Percentiles rank a stretch among this genome's conserved stretches.
phyloP scores from a whole-genome alignment of 1,140 invertebrate genomes.

The Drosophila murphyi region DNA sequence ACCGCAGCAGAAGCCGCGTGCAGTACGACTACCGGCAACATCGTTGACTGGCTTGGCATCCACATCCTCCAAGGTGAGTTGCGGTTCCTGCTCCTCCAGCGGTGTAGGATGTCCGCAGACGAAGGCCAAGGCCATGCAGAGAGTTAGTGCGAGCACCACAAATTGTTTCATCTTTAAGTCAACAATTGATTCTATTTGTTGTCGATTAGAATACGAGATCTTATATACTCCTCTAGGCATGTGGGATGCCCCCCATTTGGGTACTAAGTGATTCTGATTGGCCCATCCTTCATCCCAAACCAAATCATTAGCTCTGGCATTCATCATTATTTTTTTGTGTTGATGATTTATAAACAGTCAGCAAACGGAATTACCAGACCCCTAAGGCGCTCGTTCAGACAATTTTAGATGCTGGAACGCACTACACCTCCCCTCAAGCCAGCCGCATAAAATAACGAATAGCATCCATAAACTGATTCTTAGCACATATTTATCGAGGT shows the following conservation, averaged over 20 bases:
- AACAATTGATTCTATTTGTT: constrained; percentile 44
- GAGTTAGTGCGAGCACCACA: constrained; percentile 34
- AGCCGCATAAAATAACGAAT: background rate
- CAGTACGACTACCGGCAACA: constrained; percentile 26
- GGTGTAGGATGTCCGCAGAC: constrained; percentile 38
- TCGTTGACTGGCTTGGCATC: constrained; percentile 49
- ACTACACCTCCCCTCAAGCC: background rate
- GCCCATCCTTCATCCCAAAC: constrained; percentile 36
- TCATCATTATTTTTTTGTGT: constrained; percentile 43
- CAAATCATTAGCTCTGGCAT: constrained; percentile 55
- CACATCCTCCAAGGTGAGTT: constrained; percentile 49
- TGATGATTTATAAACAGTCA: constrained; percentile 48
- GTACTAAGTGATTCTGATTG: constrained; percentile 16
- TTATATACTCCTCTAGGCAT: constrained; percentile 50
- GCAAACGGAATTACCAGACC: constrained; percentile 48
- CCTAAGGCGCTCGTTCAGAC: constrained; percentile 14
- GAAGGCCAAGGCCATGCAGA: constrained; percentile 24
- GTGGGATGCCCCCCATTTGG: constrained; percentile 41
- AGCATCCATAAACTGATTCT: constrained; percentile 1
- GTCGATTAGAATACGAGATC: background rate
- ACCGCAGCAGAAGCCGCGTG: constrained; percentile 50
- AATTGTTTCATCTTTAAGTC: constrained; percentile 60
- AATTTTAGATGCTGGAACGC: constrained; percentile 2
- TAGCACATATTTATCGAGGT: constrained; percentile 22
- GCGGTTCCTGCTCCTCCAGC: constrained; percentile 33